These are phyloP conservation scores for Trachurus trachurus DNA, from an alignment of 2,797 vertebrate species.

Conservation along the genomic window DNA sequence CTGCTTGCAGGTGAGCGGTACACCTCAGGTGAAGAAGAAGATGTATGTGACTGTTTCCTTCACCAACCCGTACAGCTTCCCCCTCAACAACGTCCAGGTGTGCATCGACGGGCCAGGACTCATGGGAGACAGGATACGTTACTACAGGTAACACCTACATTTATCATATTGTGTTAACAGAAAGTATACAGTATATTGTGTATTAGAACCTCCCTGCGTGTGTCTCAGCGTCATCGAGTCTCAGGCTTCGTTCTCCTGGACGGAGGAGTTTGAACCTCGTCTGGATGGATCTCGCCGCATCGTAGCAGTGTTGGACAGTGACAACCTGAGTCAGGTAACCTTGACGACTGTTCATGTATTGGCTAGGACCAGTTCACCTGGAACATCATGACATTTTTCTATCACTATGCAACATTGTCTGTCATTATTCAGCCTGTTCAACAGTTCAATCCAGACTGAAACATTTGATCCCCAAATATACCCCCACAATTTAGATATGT, in stretches of 20 bases:
- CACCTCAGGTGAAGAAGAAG: constrained; percentile 59
- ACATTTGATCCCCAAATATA: too few species aligned
- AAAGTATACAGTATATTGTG: too few species aligned
- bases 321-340: constrained; percentile 42
- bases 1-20: constrained; percentile 81
- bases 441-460: too few species aligned
- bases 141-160: constrained; percentile 80
- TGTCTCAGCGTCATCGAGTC: constrained; percentile 40
- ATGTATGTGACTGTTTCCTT: constrained; percentile 86
- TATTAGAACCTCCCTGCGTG: background rate
- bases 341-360: background rate
- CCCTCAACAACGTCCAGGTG: constrained; percentile 78
- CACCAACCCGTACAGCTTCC: constrained; percentile 85
- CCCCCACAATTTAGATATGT: too few species aligned
- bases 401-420: background rate
- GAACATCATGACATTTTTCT: background rate
- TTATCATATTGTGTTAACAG: too few species aligned
- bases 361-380: background rate
- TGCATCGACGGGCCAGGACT: constrained; percentile 87
- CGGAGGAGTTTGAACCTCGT: constrained; percentile 35
- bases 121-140: constrained; percentile 66
- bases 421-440: too few species aligned
- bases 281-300: constrained; percentile 17
- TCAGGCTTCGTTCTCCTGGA: constrained; percentile 33
- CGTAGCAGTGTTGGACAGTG: constrained; percentile 27